Evolutionary conservation across 2,113 vertebrate species (phyloP), one percentile per base, ranked within the genome.

Genomic region (Myrmophylax atrothorax): DNA sequence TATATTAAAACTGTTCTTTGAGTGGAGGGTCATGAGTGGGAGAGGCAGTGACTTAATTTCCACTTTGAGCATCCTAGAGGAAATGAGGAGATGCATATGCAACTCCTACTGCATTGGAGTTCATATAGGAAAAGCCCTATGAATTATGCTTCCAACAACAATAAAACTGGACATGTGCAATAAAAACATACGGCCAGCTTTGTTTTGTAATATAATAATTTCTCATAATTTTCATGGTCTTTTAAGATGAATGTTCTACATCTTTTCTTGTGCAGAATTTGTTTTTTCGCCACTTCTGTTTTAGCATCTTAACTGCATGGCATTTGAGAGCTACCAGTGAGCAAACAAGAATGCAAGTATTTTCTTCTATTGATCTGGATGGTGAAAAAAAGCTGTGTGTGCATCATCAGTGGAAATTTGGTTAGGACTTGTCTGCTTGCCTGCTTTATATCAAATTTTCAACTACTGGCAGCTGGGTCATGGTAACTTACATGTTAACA

Each of bases 31-130:
- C 69, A n/a, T 46, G 53, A 80, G 73, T 81, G 77, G 80, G 78
- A 91, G 89, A 94, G 33, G 46, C 69, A 49, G 37, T 80, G 59
- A 64, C 80, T 85, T 78, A 28, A 90, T 92, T 89, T 89, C 59
- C 35, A 78, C 50, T 19, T 69, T 81, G 29, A 74, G 16, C 66
- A 69, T 92, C 77, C 23, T 63, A 75, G 44, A 92, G 47, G 55
- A 83, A 83, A 80, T 55, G 53, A 87, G 84, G 70, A 81, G 79
- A 67, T 59, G 18, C 19, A 15, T n/a, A 24, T 4, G 31, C 22
- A 80, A 24, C 46, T 80, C 42, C 68, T 80, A 38, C 35, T 46
- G 26, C 66, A 26, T 5, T 37, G 64, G 52, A 69, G 55, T 81
- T 87, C 31, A 68, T 18, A 46, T 5, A 69, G 70, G 31, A 90